Evolutionary conservation across 2,797 vertebrate genomes (phyloP).

Genomic region (Acrossocheilus fasciatus): DNA sequence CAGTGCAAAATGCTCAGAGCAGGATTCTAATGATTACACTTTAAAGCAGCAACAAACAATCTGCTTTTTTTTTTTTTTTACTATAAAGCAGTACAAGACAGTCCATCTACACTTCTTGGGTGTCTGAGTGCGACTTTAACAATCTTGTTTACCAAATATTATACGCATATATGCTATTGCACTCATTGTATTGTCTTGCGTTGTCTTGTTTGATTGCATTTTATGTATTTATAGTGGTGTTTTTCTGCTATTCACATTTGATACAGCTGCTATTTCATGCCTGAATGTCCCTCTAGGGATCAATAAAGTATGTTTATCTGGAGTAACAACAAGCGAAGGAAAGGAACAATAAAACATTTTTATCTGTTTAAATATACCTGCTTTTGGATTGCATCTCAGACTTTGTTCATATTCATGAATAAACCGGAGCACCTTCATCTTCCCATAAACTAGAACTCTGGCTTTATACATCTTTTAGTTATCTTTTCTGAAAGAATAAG

Average conservation of each 20-base stretch:
- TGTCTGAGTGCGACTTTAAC: constrained; percentile 3
- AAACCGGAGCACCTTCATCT: background rate
- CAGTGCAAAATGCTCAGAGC: background rate
- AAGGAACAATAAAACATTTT: constrained; percentile 27
- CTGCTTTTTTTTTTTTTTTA: background rate
- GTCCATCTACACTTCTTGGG: background rate
- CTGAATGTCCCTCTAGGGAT: background rate
- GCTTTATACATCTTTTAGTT: background rate
- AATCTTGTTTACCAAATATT: constrained; percentile 13
- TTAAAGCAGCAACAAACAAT: background rate
- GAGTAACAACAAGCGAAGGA: background rate
- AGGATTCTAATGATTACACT: background rate
- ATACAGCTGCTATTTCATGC: constrained; percentile 6
- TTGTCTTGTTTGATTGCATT: constrained; percentile 13
- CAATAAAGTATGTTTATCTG: constrained; percentile 35
- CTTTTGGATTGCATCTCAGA: constrained; percentile 4
- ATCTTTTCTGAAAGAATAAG: background rate
- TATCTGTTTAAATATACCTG: constrained; percentile 6
- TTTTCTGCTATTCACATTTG: background rate
- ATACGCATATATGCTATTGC: background rate
- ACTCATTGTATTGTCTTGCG: background rate
- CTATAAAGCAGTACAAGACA: background rate
- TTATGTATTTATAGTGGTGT: background rate
- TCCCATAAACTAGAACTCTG: background rate
- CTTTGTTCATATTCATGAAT: constrained; percentile 15